These are phyloP conservation scores for Odontomyia ornata DNA, from an alignment of 2,888 invertebrate genomes.

Conservation along the genomic window DNA sequence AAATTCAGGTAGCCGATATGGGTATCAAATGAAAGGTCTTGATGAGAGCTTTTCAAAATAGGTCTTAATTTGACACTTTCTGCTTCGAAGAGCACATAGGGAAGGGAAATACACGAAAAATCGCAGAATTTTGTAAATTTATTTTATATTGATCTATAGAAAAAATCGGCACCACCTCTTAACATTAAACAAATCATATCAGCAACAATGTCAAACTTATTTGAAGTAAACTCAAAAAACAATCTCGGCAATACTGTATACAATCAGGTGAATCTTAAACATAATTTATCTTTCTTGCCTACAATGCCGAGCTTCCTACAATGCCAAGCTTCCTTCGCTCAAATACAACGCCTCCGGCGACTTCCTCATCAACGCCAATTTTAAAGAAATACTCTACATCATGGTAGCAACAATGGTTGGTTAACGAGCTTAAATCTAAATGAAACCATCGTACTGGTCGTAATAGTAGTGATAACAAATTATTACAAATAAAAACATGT, in stretches of 20 bases:
- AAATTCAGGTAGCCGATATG: no score
- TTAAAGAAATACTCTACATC: conserved; percentile 2
- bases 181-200: not conserved
- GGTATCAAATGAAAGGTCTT: no score
- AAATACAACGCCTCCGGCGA: not conserved
- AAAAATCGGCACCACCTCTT: not conserved
- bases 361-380: not conserved
- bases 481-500: conserved; percentile 44
- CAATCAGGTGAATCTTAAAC: conserved; percentile 57
- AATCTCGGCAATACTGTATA: conserved; percentile 1
- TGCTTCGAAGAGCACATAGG: no score
- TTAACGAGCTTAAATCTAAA: not conserved
- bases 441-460: conserved; percentile 33
- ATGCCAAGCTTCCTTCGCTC: not conserved
- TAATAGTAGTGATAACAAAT: conserved; percentile 44
- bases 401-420: conserved; percentile 42
- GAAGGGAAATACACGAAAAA: no score
- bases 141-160: no score
- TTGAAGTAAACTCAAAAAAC: conserved; percentile 46
- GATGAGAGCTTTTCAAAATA: no score
- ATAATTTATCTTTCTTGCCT: conserved; percentile 14
- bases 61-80: no score
- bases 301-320: conserved; percentile 13
- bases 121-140: no score
- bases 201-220: not conserved